Percentiles rank a stretch among this genome's conserved stretches.
Evolutionary conservation across 2,888 invertebrate genomes (phyloP).

Genomic region (Hirtodrosophila cameraria): DNA sequence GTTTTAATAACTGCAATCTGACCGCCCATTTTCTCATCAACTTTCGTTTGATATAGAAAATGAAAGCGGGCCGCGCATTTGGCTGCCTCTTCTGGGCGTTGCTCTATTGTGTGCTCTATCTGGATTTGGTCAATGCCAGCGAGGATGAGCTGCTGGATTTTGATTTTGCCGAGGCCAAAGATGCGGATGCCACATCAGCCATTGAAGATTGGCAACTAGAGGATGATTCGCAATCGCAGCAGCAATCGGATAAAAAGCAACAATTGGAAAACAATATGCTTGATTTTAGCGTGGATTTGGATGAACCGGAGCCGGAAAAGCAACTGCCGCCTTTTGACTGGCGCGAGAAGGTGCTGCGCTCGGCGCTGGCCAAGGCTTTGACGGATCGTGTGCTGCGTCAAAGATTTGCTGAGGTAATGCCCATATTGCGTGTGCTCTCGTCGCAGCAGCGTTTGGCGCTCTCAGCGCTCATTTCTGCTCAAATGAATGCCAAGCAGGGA

Average conservation of each 20-base stretch:
- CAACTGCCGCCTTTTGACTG: conserved; percentile 73
- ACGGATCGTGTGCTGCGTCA: conserved; percentile 86
- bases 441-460: conserved; percentile 87
- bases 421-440: conserved; percentile 87
- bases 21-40: conserved; percentile 57
- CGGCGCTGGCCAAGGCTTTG: conserved; percentile 86
- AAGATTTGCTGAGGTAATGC: conserved; percentile 87
- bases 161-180: conserved; percentile 79
- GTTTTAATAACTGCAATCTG: conserved; percentile 64
- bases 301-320: conserved; percentile 64
- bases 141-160: conserved; percentile 78
- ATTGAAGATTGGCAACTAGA: conserved; percentile 79
- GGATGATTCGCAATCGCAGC: conserved; percentile 45
- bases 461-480: conserved; percentile 87
- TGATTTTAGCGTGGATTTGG: conserved; percentile 69
- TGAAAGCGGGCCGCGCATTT: conserved; percentile 65
- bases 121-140: conserved; percentile 58
- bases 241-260: conserved; percentile 56
- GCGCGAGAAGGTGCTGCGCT: conserved; percentile 85
- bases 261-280: conserved; percentile 58
- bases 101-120: conserved; percentile 68
- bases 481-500: conserved; percentile 86
- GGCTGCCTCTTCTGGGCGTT: conserved; percentile 69
- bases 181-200: conserved; percentile 66
- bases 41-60: conserved; percentile 68